Evolutionary conservation across 2,888 invertebrate genomes (phyloP), one percentile per base, ranked within the genome.

Genomic region (Linnaemya vulpina): DNA sequence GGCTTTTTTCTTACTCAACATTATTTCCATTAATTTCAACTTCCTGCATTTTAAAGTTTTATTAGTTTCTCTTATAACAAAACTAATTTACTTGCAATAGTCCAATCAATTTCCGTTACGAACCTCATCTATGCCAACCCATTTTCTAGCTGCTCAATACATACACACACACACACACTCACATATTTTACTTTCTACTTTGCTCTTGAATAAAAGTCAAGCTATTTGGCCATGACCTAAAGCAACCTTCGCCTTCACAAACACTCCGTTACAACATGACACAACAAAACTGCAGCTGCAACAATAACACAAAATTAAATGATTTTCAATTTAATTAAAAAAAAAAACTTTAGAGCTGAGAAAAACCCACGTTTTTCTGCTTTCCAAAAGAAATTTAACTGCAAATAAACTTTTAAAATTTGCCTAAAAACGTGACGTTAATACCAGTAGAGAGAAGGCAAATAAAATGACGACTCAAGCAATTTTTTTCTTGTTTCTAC

Each of bases 151-250:
- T 60, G 9, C 8, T 7, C 35, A 60, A 55, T 35, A 35, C 49
- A 46, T 22, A 25, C 25, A 43, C 20, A 20, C n/a, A 38, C 20
- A 38, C 8, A 30, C 30, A 30, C 30, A 30, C 30, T 3, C 30
- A 30, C 30, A 30, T 3, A 30, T 5, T 3, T 3, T 30, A 30
- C 5, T 30, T 30, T 30, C 5, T 25, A 49, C 17, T 63, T 71
- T 46, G 30, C 20, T 35, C 62, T 62, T 40, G 25, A 74, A 80
- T 70, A 89, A 90, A 90, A 90, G 90, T 90, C 90, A 90, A 90
- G 88, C 87, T 86, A 86, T 83, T 78, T 88, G 84, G 60, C 90
- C 90, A 89, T 90, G 90, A 90, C 90, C 90, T 89, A 67, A 73
- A 74, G 88, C 51, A 80, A 63, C 79, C 79, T 80, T 80, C 79